Base-by-base conservation (phyloP, 2,888 invertebrate genomes). In the Meteorus colon region DNA sequence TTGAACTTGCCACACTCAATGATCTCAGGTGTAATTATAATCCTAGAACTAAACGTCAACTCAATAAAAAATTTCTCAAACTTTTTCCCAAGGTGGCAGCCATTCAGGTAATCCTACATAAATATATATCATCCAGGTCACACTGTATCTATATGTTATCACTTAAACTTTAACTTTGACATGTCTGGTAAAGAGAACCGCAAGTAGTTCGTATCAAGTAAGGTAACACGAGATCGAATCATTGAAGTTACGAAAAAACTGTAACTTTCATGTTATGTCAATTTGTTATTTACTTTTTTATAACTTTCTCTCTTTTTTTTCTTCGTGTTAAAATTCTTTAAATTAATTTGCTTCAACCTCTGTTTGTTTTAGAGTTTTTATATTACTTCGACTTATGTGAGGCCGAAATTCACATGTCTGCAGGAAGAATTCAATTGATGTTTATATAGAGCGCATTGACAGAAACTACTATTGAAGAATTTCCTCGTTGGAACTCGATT, bases 401-500 rank as follows among this genome's bases (percentile, higher is more conserved):
- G 10, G 55, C 2, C 1, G 10, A n/a, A 55, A 55, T 4, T 55
- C 6, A 1, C n/a, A 55, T 55, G 55, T 19, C 19, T 19, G 55
- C 4, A 8, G 19, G 10, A 24, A 55, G 8, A 10, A 55, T 55
- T 55, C 55, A 55, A 55, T 55, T 19, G 55, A 4, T 14, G n/a
- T 5, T n/a, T 5, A 1, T 55, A 19, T 6, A 19, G 55, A 19
- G 8, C n/a, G n/a, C 5, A 55, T 55, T 55, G 55, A 55, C 55
- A 19, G 19, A 6, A 19, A 6, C 55, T 19, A 24, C 19, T n/a
- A 55, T 55, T 55, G 55, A 55, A 55, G 19, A 55, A 55, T 19
- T 19, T 55, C 55, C 55, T 19, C n/a, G 55, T 19, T 55, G 19
- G 19, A 72, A 72, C 63, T 63, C 71, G 63, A 72, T 72, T 72